Conservation (phyloP, 1,140 invertebrate genomes). For the Drosophila ananassae region DNA sequence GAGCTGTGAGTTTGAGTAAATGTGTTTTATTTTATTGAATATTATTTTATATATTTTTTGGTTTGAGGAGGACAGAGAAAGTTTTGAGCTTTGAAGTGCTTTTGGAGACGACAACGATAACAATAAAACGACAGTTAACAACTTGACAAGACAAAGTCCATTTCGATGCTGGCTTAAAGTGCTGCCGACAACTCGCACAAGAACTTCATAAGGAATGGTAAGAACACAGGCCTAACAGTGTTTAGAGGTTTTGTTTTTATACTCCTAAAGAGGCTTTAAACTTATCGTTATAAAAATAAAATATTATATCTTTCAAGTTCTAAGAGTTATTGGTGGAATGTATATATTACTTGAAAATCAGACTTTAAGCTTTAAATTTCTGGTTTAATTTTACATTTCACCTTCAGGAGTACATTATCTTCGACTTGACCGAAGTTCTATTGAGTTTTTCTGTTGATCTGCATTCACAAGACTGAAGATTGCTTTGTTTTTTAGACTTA, state of each 20-base stretch:
- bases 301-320: not conserved
- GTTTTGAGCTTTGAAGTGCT: conserved; percentile 41
- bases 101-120: conserved; percentile 62
- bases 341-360: not conserved
- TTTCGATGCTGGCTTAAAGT: conserved; percentile 44
- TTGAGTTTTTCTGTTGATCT: conserved; percentile 4
- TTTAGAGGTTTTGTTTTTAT: not conserved
- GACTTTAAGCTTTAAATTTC: not conserved
- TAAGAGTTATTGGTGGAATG: not conserved
- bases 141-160: conserved; percentile 66
- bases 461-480: conserved; percentile 27
- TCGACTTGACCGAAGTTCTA: conserved; percentile 28
- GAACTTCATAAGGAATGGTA: conserved; percentile 22
- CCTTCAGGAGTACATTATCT: conserved; percentile 31
- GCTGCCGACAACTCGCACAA: conserved; percentile 43
- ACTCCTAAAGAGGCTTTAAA: conserved; percentile 9
- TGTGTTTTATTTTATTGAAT: not conserved
- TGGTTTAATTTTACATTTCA: not conserved
- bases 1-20: conserved; percentile 23
- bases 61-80: conserved; percentile 24
- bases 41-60: not conserved
- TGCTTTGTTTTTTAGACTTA: conserved; percentile 85
- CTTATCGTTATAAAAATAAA: not conserved
- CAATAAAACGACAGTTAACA: conserved; percentile 68
- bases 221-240: conserved; percentile 28